Evolutionary conservation across 2,888 invertebrate species (phyloP).

Genomic region (Gryllus longicercus): DNA sequence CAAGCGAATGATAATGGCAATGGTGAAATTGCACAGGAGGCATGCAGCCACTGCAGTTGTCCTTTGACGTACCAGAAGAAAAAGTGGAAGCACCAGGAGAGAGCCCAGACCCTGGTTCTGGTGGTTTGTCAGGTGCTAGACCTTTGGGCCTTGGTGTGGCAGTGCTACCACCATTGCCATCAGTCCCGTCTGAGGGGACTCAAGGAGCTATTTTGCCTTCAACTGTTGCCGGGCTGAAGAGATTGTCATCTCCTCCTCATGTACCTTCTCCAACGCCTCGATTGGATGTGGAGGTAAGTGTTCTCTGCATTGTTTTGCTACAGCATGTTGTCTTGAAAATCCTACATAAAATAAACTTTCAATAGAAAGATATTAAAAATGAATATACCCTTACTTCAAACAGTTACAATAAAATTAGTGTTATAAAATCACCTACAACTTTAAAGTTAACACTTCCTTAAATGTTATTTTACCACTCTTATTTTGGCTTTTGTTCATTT

Average conservation of each 20-base stretch:
- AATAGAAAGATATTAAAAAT: too few relatives aligned
- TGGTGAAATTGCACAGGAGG: conserved; percentile 37
- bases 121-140: conserved; percentile 74
- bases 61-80: conserved; percentile 55
- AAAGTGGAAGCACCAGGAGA: conserved; percentile 69
- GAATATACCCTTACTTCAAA: too few relatives aligned
- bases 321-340: too few relatives aligned
- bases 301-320: not conserved
- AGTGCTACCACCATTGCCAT: conserved; percentile 52
- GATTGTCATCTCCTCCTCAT: conserved; percentile 53
- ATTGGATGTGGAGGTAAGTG: conserved; percentile 58
- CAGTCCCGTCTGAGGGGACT: conserved; percentile 44
- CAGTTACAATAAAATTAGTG: too few relatives aligned
- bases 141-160: conserved; percentile 68
- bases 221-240: conserved; percentile 49
- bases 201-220: conserved; percentile 52
- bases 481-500: not conserved
- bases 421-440: too few relatives aligned
- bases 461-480: not conserved
- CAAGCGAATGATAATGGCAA: not conserved
- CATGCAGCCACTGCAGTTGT: conserved; percentile 55
- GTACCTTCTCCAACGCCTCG: conserved; percentile 58
- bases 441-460: not conserved
- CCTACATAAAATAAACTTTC: too few relatives aligned
- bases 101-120: conserved; percentile 69